phyloP scores from a whole-genome alignment of 2,797 vertebrate genomes.

The Poeciliopsis turneri region DNA sequence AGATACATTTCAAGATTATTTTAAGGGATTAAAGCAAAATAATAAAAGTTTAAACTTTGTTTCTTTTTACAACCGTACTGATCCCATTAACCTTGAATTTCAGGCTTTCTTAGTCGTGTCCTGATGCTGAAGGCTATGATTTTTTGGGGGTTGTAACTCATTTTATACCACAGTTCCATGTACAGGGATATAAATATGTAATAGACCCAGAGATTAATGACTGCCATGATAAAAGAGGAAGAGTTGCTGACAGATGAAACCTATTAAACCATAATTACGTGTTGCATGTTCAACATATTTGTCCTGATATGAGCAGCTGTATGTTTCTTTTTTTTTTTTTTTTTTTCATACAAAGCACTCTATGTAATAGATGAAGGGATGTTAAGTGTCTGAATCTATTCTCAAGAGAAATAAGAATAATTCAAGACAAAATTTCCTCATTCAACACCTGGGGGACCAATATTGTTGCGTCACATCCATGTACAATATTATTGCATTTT shows the following conservation, averaged over 20 bases:
- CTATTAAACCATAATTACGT: conserved; percentile 78
- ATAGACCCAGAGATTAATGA: conserved; percentile 70
- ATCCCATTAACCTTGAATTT: conserved; percentile 34
- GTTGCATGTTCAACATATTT: conserved; percentile 74
- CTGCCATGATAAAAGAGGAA: conserved; percentile 72
- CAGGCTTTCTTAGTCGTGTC: conserved; percentile 41
- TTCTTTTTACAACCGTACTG: conserved; percentile 10
- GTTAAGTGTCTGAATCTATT: conserved; percentile 39
- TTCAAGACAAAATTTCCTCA: conserved; percentile 66
- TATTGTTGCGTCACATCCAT: conserved; percentile 71
- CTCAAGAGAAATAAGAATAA: conserved; percentile 66
- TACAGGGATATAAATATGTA: conserved; percentile 64
- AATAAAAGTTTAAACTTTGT: conserved; percentile 16
- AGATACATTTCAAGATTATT: background rate
- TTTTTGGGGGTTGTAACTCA: conserved; percentile 50
- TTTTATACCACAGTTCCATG: conserved; percentile 61
- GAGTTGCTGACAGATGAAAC: conserved; percentile 74
- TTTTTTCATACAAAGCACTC: conserved; percentile 59
- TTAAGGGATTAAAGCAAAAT: background rate
- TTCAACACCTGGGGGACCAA: conserved; percentile 70
- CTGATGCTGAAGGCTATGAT: conserved; percentile 23
- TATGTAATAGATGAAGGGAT: conserved; percentile 54
- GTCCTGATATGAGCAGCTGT: conserved; percentile 59
- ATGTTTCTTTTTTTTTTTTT: conserved; percentile 74
- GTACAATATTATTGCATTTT: conserved; percentile 78